These are phyloP conservation scores for Phylloscopus trochiloides DNA, from an alignment of 2,113 vertebrate species.

Conservation along the genomic window DNA sequence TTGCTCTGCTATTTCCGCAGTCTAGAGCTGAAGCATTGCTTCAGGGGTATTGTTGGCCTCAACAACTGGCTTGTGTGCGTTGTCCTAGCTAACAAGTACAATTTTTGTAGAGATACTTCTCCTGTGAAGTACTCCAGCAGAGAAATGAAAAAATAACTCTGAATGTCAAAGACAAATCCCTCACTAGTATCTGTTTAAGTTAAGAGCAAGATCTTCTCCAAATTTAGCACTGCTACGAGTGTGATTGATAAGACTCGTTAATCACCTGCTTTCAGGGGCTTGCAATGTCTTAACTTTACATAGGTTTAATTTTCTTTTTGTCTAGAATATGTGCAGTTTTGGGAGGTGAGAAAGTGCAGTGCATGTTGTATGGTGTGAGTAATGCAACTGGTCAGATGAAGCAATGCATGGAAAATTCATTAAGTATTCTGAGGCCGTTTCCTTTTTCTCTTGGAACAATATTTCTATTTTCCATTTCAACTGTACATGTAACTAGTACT, in stretches of 20 bases:
- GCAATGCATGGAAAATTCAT: not conserved
- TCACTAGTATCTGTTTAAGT: not conserved
- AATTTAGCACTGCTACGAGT: not conserved
- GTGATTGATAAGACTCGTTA: not conserved
- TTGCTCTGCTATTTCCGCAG: not conserved
- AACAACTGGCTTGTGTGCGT: not conserved
- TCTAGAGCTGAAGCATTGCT: not conserved
- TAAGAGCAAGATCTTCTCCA: not conserved
- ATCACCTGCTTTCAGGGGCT: not conserved
- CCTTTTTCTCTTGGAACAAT: not conserved
- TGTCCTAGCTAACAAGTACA: not conserved
- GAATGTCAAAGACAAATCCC: not conserved
- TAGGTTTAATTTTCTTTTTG: not conserved
- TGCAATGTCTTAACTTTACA: not conserved
- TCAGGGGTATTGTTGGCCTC: not conserved
- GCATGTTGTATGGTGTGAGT: not conserved
- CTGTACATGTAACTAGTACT: not conserved
- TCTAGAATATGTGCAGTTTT: not conserved
- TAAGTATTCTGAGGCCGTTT: not conserved
- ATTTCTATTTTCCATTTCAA: conserved; percentile 2
- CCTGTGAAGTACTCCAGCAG: not conserved
- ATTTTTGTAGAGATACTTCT: not conserved
- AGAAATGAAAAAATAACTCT: not conserved
- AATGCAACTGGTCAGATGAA: not conserved
- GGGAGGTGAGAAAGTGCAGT: not conserved